Evolutionary conservation across 2,113 vertebrate genomes (phyloP).

Genomic region (Corythaixoides concolor): DNA sequence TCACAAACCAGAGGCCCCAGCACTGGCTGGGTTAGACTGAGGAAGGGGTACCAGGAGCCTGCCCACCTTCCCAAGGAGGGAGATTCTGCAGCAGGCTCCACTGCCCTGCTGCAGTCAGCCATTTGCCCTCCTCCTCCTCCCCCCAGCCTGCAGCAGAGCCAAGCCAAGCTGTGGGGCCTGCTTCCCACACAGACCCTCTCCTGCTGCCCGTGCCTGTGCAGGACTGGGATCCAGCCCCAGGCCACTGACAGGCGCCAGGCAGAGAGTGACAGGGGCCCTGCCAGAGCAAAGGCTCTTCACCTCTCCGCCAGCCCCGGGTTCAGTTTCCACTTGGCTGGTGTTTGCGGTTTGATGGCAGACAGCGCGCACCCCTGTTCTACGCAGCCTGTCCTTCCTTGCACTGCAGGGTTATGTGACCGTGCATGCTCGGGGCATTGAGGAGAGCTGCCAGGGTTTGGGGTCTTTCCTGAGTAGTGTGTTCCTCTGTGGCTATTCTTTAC

Average conservation of each 20-base stretch:
- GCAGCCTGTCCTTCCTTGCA: neutral
- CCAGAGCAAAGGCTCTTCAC: neutral
- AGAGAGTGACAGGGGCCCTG: neutral
- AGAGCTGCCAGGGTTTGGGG: neutral
- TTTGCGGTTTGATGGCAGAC: neutral
- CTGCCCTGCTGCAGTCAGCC: slow-evolving; percentile 26
- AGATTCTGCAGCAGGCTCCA: neutral
- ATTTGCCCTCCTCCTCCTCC: neutral
- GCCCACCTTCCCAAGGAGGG: neutral
- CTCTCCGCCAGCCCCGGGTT: neutral
- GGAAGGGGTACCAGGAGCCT: neutral
- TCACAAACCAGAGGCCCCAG: neutral
- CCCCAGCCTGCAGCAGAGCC: neutral
- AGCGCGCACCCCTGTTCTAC: neutral
- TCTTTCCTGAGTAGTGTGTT: neutral
- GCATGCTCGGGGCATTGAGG: neutral
- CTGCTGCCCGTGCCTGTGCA: rapidly evolving
- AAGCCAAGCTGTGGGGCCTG: neutral
- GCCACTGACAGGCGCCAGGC: neutral
- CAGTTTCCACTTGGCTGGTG: neutral
- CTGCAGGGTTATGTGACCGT: neutral
- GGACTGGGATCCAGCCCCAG: neutral
- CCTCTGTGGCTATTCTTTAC: neutral
- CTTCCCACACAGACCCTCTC: neutral
- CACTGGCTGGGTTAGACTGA: neutral